Conservation (phyloP, 1,140 invertebrate species). For the Drosophila willistoni region DNA sequence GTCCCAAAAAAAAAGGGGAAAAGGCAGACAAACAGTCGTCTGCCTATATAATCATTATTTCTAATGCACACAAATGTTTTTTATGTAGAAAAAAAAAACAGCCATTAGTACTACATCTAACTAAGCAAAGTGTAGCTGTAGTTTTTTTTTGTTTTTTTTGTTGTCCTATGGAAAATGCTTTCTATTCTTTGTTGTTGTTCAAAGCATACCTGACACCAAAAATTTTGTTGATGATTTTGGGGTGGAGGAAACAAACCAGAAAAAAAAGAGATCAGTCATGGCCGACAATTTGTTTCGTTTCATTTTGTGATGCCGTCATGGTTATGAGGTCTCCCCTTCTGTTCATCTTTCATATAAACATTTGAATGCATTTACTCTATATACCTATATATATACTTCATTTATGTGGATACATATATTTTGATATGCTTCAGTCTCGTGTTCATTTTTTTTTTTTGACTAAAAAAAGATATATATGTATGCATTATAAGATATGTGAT, state of each 20-base stretch:
- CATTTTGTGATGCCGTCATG: constrained; percentile 47
- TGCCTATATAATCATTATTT: no score
- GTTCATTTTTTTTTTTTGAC: neutral
- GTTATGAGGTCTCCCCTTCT: constrained; percentile 2
- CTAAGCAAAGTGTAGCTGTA: no score
- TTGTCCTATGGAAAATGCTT: constrained; percentile 5
- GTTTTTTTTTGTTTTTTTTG: no score
- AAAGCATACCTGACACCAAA: constrained; percentile 30
- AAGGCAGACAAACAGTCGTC: no score
- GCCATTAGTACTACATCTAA: no score
- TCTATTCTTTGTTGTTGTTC: constrained; percentile 26
- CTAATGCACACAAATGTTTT: no score
- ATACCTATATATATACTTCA: neutral
- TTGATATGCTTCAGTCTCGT: neutral
- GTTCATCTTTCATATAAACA: neutral
- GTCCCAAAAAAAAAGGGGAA: no score
- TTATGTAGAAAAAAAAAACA: no score
- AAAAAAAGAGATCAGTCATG: constrained; percentile 62
- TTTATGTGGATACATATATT: neutral
- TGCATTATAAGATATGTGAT: constrained; percentile 1
- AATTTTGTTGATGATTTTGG: constrained; percentile 28
- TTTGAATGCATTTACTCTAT: neutral
- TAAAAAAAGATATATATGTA: neutral
- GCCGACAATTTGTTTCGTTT: constrained; percentile 59
- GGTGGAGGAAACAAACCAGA: neutral